Percentiles rank a stretch among this genome's conserved stretches.
Conservation (phyloP, 2,113 vertebrate species). For the Anser cygnoides region DNA sequence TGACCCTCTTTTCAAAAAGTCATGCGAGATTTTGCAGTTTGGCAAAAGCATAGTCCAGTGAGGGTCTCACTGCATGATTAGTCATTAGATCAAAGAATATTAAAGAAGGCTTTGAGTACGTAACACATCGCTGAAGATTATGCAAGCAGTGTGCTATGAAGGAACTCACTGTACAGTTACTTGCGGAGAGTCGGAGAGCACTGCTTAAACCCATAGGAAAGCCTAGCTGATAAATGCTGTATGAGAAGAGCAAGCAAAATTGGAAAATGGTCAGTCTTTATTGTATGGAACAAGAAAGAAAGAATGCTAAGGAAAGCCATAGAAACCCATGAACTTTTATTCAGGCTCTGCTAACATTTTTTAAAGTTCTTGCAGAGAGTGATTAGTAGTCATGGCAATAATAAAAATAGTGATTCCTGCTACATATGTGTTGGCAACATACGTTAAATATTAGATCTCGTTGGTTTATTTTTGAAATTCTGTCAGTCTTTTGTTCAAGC, state of each 20-base stretch:
- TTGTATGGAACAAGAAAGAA: neutral
- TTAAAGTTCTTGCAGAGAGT: neutral
- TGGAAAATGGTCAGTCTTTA: neutral
- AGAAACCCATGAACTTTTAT: neutral
- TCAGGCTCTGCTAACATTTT: neutral
- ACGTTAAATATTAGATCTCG: neutral
- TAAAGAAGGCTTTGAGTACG: neutral
- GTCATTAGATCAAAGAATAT: neutral
- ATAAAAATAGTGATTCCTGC: neutral
- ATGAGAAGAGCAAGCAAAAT: neutral
- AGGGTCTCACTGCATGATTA: neutral
- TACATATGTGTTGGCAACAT: neutral
- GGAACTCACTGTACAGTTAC: neutral
- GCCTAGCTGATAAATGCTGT: neutral
- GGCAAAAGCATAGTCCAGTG: neutral
- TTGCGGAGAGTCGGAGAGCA: neutral
- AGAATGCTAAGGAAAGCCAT: neutral
- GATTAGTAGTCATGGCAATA: constrained; percentile 16
- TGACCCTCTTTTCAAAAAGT: neutral
- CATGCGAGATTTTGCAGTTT: neutral
- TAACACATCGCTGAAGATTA: neutral
- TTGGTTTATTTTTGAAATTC: neutral
- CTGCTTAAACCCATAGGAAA: neutral
- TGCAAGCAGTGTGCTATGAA: neutral
- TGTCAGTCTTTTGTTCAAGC: neutral